Percentiles rank a stretch among this genome's conserved stretches.
These are phyloP conservation scores for Agelaius tricolor DNA, from an alignment of 2,113 vertebrate genomes.

Conservation along the genomic window DNA sequence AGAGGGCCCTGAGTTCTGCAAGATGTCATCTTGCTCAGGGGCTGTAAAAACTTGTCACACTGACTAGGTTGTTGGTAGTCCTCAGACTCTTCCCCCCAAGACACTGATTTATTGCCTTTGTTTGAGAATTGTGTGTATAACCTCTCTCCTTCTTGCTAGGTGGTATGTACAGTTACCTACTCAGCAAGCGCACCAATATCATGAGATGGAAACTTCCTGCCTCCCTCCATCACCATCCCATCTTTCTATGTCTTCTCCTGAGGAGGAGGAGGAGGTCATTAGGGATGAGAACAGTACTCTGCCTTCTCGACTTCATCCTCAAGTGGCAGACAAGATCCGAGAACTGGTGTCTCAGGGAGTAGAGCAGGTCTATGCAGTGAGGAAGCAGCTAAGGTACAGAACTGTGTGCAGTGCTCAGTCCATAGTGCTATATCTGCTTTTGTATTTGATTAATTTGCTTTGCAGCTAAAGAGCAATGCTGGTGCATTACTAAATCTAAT, in stretches of 20 bases:
- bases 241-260: conserved; percentile 69
- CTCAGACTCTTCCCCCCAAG: not conserved
- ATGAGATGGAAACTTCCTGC: conserved; percentile 76
- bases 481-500: not conserved
- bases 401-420: not conserved
- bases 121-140: not conserved
- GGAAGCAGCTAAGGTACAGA: conserved; percentile 86
- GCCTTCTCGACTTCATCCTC: conserved; percentile 84
- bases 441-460: not conserved
- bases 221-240: conserved; percentile 72
- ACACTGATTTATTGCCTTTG: not conserved
- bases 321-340: conserved; percentile 84
- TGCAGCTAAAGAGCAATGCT: not conserved
- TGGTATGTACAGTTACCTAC: conserved; percentile 88
- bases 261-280: conserved; percentile 73
- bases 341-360: conserved; percentile 83
- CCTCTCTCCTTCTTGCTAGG: conserved; percentile 66
- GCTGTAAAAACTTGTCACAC: not conserved
- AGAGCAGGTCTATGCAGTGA: conserved; percentile 84
- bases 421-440: not conserved
- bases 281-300: conserved; percentile 74
- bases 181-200: conserved; percentile 86
- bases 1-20: not conserved
- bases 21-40: not conserved
- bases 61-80: not conserved